phyloP scores from a whole-genome alignment of 2,888 invertebrate genomes.

The Leptopilina syphax region DNA sequence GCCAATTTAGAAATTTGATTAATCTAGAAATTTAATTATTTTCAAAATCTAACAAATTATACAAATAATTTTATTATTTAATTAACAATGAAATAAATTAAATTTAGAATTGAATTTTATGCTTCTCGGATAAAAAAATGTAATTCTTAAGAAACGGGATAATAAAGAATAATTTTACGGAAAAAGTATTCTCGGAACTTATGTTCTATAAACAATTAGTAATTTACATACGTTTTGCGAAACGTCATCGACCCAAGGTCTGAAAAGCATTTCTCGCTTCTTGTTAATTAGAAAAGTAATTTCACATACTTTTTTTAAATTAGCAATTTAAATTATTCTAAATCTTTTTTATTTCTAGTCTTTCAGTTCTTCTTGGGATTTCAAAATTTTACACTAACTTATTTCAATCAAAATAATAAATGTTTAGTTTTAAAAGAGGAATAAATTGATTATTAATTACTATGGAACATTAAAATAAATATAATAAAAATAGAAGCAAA shows the following conservation, averaged over 20 bases:
- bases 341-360: not conserved
- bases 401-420: too few species aligned
- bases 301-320: not conserved
- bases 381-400: too few species aligned
- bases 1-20: too few species aligned
- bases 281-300: not conserved
- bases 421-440: too few species aligned
- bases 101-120: too few species aligned
- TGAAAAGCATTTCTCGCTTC: not conserved
- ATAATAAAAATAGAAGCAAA: too few species aligned
- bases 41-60: too few species aligned
- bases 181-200: not conserved
- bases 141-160: not conserved
- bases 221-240: not conserved
- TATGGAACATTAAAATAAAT: too few species aligned
- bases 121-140: not conserved
- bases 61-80: too few species aligned
- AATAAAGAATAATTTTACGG: not conserved
- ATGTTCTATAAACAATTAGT: not conserved
- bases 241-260: slow-evolving; percentile 13
- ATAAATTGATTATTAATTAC: too few species aligned
- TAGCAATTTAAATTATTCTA: slow-evolving; percentile 2
- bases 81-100: too few species aligned
- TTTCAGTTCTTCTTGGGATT: not conserved
- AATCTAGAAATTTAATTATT: too few species aligned